These are phyloP conservation scores for Amblyopsis hoosieri DNA, from an alignment of 2,797 vertebrate species.

Conservation along the genomic window DNA sequence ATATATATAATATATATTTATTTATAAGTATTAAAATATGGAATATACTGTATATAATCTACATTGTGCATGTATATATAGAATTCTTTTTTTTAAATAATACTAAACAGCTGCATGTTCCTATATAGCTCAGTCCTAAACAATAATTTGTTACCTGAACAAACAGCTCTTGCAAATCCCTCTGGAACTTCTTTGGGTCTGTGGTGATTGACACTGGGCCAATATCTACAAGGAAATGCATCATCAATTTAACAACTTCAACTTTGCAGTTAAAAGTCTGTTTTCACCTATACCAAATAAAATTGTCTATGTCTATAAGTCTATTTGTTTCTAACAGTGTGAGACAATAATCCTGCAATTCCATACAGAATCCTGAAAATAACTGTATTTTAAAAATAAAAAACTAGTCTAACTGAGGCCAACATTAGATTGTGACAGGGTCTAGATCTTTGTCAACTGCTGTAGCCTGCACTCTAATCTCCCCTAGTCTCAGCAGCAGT, in stretches of 20 bases:
- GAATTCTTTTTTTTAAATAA: too few species aligned
- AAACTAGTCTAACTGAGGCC: background rate
- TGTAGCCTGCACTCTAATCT: slow-evolving; percentile 35
- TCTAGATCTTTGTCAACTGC: slow-evolving; percentile 24
- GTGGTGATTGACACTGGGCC: slow-evolving; percentile 91
- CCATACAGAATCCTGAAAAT: slow-evolving; percentile 8
- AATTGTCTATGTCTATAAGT: too few species aligned
- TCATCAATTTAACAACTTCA: slow-evolving; percentile 19
- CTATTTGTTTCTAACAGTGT: too few species aligned
- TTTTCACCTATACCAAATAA: slow-evolving; percentile 22
- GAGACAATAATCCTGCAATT: too few species aligned
- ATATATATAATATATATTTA: too few species aligned
- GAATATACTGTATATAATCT: too few species aligned
- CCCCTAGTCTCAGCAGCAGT: slow-evolving; percentile 19
- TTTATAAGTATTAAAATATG: too few species aligned
- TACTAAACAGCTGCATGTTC: too few species aligned
- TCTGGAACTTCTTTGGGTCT: slow-evolving; percentile 88
- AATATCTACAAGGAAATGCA: slow-evolving; percentile 77
- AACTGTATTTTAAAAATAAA: too few species aligned
- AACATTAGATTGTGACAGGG: slow-evolving; percentile 23
- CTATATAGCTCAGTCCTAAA: slow-evolving; percentile 1
- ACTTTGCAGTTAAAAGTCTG: slow-evolving; percentile 2
- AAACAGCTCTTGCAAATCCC: slow-evolving; percentile 88
- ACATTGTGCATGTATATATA: too few species aligned
- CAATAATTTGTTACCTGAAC: slow-evolving; percentile 84